Evolutionary conservation across 2,888 invertebrate genomes (phyloP).

Genomic region (Pammene aurita): DNA sequence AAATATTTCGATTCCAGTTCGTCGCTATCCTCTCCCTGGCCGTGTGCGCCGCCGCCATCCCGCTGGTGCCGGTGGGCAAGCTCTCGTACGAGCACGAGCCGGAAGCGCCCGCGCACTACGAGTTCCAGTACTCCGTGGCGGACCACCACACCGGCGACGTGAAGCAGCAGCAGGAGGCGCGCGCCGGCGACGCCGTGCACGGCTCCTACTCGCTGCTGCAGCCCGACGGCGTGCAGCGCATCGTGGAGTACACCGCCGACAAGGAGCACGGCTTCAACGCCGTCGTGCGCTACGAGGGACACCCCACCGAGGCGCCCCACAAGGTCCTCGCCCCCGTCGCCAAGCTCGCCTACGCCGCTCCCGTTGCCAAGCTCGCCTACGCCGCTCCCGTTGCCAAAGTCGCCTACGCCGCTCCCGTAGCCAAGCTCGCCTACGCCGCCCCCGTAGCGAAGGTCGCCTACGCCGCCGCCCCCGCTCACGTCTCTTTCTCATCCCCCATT

Average conservation of each 20-base stretch:
- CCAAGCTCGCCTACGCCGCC: slow-evolving; percentile 53
- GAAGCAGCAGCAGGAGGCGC: slow-evolving; percentile 75
- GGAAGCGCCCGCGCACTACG: slow-evolving; percentile 55
- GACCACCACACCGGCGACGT: slow-evolving; percentile 74
- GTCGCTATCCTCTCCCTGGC: slow-evolving; percentile 64
- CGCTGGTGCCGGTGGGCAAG: slow-evolving; percentile 54
- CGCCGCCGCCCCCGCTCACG: slow-evolving; percentile 57
- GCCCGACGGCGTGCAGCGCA: slow-evolving; percentile 74
- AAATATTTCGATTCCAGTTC: slow-evolving; percentile 55
- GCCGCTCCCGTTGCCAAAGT: slow-evolving; percentile 50
- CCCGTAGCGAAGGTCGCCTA: slow-evolving; percentile 55
- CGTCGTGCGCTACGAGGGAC: slow-evolving; percentile 55
- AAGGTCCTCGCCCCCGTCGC: slow-evolving; percentile 45
- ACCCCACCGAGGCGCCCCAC: slow-evolving; percentile 50
- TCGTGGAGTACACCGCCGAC: slow-evolving; percentile 72
- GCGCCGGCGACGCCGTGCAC: slow-evolving; percentile 71
- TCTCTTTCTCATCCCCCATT: slow-evolving; percentile 67
- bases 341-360: slow-evolving; percentile 49
- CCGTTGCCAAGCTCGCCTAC: slow-evolving; percentile 50
- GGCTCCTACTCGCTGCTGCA: slow-evolving; percentile 79
- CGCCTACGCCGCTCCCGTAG: slow-evolving; percentile 49
- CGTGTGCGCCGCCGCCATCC: slow-evolving; percentile 56
- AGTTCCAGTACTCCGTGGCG: slow-evolving; percentile 75
- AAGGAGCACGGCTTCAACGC: slow-evolving; percentile 58
- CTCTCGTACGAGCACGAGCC: slow-evolving; percentile 50